phyloP scores from a whole-genome alignment of 2,797 vertebrate genomes.

The Phyllotis vaccarum region DNA sequence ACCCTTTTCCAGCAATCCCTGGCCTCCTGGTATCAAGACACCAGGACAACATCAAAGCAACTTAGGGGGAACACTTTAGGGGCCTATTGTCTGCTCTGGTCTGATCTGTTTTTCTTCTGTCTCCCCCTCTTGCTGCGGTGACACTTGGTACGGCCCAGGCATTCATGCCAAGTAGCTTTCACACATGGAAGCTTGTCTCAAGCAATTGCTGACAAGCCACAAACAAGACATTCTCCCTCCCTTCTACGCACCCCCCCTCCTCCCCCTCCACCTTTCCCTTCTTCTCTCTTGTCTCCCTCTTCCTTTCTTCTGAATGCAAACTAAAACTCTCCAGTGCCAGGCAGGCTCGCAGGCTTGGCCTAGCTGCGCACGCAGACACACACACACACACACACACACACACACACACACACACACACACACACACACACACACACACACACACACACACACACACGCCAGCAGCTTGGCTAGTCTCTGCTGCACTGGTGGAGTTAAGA shows the following conservation, averaged over 20 bases:
- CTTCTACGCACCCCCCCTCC: slow-evolving; percentile 80
- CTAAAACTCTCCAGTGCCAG: slow-evolving; percentile 89
- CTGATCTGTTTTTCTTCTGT: slow-evolving; percentile 89
- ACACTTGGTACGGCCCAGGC: slow-evolving; percentile 95
- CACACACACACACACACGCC: neutral
- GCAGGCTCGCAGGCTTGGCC: slow-evolving; percentile 83
- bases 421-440: neutral
- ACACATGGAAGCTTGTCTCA: slow-evolving; percentile 98
- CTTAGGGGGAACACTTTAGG: slow-evolving; percentile 93
- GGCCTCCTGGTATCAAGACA: slow-evolving; percentile 90
- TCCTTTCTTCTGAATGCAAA: slow-evolving; percentile 89
- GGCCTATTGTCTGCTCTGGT: slow-evolving; percentile 92
- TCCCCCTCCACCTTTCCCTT: slow-evolving; percentile 81
- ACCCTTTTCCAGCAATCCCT: slow-evolving; percentile 88
- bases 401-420: neutral
- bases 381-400: slow-evolving; percentile 42
- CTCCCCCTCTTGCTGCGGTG: slow-evolving; percentile 90
- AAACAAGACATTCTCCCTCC: slow-evolving; percentile 95
- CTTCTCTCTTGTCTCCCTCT: slow-evolving; percentile 78
- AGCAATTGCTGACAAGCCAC: slow-evolving; percentile 98
- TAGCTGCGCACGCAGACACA: slow-evolving; percentile 55
- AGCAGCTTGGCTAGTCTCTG: slow-evolving; percentile 78
- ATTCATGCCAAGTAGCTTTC: slow-evolving; percentile 98
- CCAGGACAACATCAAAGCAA: slow-evolving; percentile 93
- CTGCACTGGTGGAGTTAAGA: slow-evolving; percentile 81